phyloP scores from a whole-genome alignment of 2,113 vertebrate genomes.

The Corythoichthys intestinalis region DNA sequence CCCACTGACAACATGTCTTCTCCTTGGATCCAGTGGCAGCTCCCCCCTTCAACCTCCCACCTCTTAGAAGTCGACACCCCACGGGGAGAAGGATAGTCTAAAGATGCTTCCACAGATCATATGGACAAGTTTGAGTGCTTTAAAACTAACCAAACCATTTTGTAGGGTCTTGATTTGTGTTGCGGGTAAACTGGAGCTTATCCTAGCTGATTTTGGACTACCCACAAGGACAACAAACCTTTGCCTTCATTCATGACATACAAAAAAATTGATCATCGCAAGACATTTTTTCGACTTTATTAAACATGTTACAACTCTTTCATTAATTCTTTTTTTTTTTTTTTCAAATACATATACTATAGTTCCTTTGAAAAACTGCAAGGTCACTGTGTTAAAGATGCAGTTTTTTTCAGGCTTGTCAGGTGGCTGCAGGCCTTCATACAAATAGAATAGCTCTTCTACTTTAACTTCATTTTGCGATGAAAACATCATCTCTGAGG shows the following conservation, averaged over 20 bases:
- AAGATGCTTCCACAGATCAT: conserved; percentile 27
- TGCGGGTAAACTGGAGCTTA: background rate
- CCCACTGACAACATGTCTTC: conserved; percentile 69
- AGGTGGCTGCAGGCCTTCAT: too few relatives aligned
- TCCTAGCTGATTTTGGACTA: too few relatives aligned
- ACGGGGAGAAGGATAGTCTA: conserved; percentile 38
- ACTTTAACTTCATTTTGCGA: too few relatives aligned
- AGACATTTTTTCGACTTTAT: background rate
- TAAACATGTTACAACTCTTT: too few relatives aligned
- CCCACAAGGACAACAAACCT: too few relatives aligned
- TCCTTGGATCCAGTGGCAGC: conserved; percentile 60
- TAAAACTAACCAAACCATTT: conserved; percentile 9
- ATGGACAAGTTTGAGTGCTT: conserved; percentile 4
- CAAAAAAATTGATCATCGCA: background rate
- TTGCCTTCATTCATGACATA: background rate
- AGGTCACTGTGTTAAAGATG: too few relatives aligned
- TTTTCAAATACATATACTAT: too few relatives aligned
- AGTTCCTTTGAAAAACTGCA: too few relatives aligned
- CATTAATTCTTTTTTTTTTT: too few relatives aligned
- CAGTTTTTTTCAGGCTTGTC: too few relatives aligned
- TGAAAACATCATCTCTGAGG: background rate
- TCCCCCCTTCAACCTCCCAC: conserved; percentile 17
- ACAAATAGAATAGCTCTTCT: too few relatives aligned
- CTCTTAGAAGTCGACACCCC: conserved; percentile 40
- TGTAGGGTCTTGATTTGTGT: background rate